Evolutionary conservation across 2,888 invertebrate genomes (phyloP).

Genomic region (Drosophila villosipedis): DNA sequence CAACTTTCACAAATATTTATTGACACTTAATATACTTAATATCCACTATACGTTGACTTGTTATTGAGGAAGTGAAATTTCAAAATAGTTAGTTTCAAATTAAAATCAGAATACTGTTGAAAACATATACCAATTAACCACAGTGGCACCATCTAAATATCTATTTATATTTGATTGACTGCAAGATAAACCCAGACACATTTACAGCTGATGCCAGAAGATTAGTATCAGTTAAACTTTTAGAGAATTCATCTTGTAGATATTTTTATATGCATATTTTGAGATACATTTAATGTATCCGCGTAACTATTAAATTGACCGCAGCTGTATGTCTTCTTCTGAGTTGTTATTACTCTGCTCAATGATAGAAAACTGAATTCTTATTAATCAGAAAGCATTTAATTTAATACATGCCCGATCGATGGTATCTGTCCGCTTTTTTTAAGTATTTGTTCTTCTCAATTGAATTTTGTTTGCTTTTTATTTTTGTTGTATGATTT

Average conservation of each 20-base stretch:
- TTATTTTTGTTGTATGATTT: conserved; percentile 30
- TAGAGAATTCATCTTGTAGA: background rate
- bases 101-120: background rate
- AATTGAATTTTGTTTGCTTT: conserved; percentile 10
- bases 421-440: conserved; percentile 15
- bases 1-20: background rate
- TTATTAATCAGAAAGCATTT: conserved; percentile 41
- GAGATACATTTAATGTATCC: background rate
- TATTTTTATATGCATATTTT: background rate
- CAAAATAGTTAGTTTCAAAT: background rate
- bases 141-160: background rate
- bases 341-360: conserved; percentile 4
- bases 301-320: background rate
- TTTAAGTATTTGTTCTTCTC: conserved; percentile 17
- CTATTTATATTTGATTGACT: background rate
- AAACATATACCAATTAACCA: background rate
- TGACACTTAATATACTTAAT: background rate
- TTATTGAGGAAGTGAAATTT: background rate
- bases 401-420: conserved; percentile 33
- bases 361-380: conserved; percentile 43
- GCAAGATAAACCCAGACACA: background rate
- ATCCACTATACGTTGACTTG: too few relatives aligned
- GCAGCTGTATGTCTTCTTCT: conserved; percentile 19
- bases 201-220: background rate
- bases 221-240: background rate